Evolutionary conservation across 35 echinoderm and acorn worm genomes (phyloP).

Genomic region (Acanthaster planci): DNA sequence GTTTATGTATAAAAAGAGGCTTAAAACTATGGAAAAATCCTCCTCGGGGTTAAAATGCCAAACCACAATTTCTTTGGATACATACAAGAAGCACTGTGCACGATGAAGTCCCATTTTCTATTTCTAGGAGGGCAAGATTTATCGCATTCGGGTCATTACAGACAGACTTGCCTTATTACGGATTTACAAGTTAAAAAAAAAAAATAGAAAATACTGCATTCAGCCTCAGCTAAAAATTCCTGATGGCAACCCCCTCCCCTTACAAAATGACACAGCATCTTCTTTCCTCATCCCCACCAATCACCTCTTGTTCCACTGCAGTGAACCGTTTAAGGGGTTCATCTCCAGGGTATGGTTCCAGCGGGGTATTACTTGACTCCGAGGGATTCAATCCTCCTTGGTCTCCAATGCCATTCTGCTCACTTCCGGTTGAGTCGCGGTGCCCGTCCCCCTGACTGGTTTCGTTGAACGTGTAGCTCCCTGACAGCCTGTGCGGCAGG

Average conservation of each 20-base stretch:
- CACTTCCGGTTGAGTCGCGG: background rate
- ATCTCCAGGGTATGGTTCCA: conserved; percentile 21
- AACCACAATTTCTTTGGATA: no score
- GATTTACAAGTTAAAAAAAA: conserved; percentile 12
- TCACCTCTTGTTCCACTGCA: background rate
- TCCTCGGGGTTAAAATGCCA: no score
- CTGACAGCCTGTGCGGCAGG: conserved; percentile 11
- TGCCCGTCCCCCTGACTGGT: background rate
- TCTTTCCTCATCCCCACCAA: background rate
- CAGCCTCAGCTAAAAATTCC: background rate
- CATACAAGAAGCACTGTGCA: no score
- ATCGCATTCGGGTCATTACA: no score
- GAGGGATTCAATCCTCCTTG: background rate
- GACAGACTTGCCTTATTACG: no score
- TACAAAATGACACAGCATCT: conserved; percentile 40
- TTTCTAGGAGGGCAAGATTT: no score
- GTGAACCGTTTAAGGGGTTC: conserved; percentile 19
- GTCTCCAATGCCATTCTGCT: conserved; percentile 31
- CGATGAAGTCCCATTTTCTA: no score
- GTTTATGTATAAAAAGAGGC: no score
- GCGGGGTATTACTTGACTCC: background rate
- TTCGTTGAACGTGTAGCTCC: conserved; percentile 28
- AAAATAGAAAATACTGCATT: conserved; percentile 14
- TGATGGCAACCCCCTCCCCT: background rate
- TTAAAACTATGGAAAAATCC: no score